These are phyloP conservation scores for Scolopax mira DNA, from an alignment of 2,113 vertebrate species.

Conservation along the genomic window DNA sequence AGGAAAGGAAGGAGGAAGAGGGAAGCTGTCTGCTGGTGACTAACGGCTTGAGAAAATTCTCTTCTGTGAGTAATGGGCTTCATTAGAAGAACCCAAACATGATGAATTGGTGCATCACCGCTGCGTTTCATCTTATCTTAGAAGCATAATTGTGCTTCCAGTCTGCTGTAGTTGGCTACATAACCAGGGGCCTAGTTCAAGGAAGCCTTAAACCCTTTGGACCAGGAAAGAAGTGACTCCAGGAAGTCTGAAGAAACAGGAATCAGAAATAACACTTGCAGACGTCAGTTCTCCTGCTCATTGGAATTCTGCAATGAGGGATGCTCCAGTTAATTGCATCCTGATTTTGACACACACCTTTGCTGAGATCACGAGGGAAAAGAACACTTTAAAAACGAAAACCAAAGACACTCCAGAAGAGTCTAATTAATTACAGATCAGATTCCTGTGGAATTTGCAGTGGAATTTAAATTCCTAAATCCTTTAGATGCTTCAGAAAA, in stretches of 20 bases:
- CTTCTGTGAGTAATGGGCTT: constrained; percentile 54
- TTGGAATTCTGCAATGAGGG: not conserved
- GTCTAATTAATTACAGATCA: not conserved
- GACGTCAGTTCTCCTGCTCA: not conserved
- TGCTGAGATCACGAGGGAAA: not conserved
- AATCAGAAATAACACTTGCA: not conserved
- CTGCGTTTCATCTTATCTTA: constrained; percentile 11
- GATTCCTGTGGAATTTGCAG: not conserved
- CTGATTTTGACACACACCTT: not conserved
- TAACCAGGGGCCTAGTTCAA: not conserved
- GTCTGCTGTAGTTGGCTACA: not conserved
- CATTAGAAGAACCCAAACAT: constrained; percentile 34
- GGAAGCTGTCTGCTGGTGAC: constrained; percentile 39
- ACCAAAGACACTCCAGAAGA: not conserved
- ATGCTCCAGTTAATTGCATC: not conserved
- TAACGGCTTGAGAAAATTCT: constrained; percentile 11
- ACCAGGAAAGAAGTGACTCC: not conserved
- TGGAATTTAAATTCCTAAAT: not conserved
- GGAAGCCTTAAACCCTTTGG: constrained; percentile 19
- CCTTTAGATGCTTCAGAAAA: not conserved
- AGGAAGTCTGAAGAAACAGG: not conserved
- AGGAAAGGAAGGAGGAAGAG: not conserved
- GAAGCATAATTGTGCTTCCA: constrained; percentile 14
- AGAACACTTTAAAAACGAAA: not conserved
- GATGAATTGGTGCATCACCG: constrained; percentile 33